A percentile compares a stretch with the other conserved stretches of the same genome.
These are phyloP conservation scores for Poecilia wingei DNA, from an alignment of 2,797 vertebrate genomes.

Conservation along the genomic window DNA sequence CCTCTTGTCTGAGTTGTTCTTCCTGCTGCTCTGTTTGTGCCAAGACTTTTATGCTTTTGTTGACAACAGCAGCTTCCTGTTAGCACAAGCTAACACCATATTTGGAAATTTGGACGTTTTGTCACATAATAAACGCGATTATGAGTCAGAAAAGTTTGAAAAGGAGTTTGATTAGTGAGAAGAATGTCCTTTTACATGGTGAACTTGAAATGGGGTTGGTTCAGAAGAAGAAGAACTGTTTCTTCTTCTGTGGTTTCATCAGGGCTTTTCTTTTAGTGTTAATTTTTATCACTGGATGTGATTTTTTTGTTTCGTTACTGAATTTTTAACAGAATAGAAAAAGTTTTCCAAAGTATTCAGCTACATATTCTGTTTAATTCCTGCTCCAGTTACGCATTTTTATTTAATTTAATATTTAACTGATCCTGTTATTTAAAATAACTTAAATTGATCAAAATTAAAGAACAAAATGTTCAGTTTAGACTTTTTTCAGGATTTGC, in stretches of 20 bases:
- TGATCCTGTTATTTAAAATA: not conserved
- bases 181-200: not conserved
- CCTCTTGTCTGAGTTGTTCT: constrained; percentile 38
- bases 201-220: not conserved
- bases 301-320: not conserved
- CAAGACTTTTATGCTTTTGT: constrained; percentile 73
- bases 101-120: constrained; percentile 48
- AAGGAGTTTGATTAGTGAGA: constrained; percentile 23
- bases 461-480: not conserved
- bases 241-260: too few relatives aligned
- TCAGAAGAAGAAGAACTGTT: not conserved
- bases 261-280: too few relatives aligned
- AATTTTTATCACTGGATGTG: too few relatives aligned
- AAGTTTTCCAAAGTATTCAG: not conserved
- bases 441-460: not conserved
- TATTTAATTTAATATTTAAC: not conserved
- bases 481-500: not conserved
- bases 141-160: constrained; percentile 28
- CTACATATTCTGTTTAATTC: not conserved
- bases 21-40: constrained; percentile 44
- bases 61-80: constrained; percentile 58
- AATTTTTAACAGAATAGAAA: not conserved
- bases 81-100: constrained; percentile 71
- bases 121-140: constrained; percentile 45
- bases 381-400: not conserved